Percentiles rank a stretch among this genome's conserved stretches.
Evolutionary conservation across 2,797 vertebrate genomes (phyloP).

Genomic region (Gallinago solitaria): DNA sequence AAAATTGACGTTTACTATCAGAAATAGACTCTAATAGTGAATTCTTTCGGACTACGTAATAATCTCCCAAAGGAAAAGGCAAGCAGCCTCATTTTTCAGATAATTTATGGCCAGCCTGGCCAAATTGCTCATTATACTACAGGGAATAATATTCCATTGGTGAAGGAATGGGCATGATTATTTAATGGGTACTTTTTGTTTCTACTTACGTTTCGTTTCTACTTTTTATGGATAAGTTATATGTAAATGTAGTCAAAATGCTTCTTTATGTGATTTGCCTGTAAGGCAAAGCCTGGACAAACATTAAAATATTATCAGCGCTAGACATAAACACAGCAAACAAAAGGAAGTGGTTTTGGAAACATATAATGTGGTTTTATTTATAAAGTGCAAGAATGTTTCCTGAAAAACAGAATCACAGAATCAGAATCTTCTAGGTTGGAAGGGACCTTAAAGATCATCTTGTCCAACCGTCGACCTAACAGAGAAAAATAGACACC

Average conservation of each 20-base stretch:
- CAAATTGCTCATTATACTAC: conserved; percentile 52
- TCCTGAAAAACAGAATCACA: not conserved
- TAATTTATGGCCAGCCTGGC: conserved; percentile 72
- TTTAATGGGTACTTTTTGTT: conserved; percentile 36
- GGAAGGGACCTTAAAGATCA: too few species aligned
- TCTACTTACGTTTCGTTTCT: conserved; percentile 19
- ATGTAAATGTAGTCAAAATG: conserved; percentile 15
- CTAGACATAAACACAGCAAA: not conserved
- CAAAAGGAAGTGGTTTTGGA: not conserved
- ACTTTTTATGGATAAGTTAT: not conserved
- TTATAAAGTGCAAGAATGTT: not conserved
- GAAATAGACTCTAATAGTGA: conserved; percentile 49
- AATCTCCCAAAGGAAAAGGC: conserved; percentile 65
- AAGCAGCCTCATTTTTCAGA: conserved; percentile 48
- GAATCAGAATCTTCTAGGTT: too few species aligned
- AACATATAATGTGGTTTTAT: not conserved
- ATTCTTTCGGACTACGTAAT: conserved; percentile 69
- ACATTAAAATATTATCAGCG: not conserved
- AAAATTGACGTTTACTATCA: conserved; percentile 47
- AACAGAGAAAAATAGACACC: too few species aligned
- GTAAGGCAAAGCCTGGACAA: not conserved
- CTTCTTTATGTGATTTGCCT: not conserved
- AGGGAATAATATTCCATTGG: conserved; percentile 51
- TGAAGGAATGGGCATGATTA: conserved; percentile 43
- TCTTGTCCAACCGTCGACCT: too few species aligned